phyloP scores from a whole-genome alignment of 2,113 vertebrate species.

The Tursiops truncatus region DNA sequence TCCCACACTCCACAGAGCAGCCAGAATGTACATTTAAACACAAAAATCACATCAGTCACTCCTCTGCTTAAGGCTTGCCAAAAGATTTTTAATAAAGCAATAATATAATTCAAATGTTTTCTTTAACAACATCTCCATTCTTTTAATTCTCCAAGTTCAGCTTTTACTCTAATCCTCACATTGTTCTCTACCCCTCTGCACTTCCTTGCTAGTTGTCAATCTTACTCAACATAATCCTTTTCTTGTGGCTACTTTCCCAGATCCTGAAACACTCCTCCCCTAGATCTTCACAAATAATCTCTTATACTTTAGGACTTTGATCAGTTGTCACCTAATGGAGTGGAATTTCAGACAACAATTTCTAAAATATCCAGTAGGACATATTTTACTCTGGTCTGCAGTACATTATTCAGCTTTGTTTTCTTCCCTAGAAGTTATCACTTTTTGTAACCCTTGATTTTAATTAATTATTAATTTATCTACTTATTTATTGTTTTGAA shows the following conservation, averaged over 20 bases:
- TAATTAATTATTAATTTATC: not conserved
- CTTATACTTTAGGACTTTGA: not conserved
- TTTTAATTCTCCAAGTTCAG: not conserved
- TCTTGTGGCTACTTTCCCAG: not conserved
- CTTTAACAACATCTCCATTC: not conserved
- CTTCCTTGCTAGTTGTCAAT: not conserved
- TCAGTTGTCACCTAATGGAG: not conserved
- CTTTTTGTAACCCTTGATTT: not conserved
- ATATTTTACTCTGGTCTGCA: not conserved
- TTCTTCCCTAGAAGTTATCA: not conserved
- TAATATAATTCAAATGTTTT: not conserved
- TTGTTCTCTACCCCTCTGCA: not conserved
- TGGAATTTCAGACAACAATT: not conserved
- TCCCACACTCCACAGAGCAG: not conserved
- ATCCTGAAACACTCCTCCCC: not conserved
- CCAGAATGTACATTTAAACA: not conserved
- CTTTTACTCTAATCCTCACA: not conserved
- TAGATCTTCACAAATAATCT: not conserved
- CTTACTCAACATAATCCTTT: not conserved
- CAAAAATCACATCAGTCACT: not conserved
- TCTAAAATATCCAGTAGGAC: not conserved
- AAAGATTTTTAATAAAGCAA: not conserved
- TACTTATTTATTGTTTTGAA: not conserved
- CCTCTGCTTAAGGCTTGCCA: not conserved
- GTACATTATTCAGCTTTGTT: not conserved